A percentile compares a stretch with the other conserved stretches of the same genome.
These are phyloP conservation scores for Andrena chrysosceles DNA, from an alignment of 2,888 invertebrate genomes.

Conservation along the genomic window DNA sequence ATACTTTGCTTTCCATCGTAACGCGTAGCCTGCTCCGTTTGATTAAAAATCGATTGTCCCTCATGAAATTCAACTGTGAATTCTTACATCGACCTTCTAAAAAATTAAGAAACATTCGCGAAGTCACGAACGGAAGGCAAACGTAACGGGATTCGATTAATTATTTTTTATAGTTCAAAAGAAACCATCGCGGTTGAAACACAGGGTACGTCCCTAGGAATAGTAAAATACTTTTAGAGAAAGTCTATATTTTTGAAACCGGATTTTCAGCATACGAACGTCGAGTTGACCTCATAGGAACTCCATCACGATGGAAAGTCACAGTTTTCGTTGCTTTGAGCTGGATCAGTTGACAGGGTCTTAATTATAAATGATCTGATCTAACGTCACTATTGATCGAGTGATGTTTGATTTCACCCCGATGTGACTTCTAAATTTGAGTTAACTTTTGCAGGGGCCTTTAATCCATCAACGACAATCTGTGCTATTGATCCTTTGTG, in stretches of 20 bases:
- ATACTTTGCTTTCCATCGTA: constrained; percentile 3
- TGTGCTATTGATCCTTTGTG: constrained; percentile 78
- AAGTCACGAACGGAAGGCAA: neutral
- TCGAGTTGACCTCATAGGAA: neutral
- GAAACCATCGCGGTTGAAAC: neutral
- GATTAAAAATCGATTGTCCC: neutral
- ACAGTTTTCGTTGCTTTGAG: neutral
- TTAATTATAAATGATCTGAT: neutral
- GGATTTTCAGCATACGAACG: constrained; percentile 12
- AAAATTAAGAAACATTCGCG: neutral
- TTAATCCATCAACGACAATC: constrained; percentile 62
- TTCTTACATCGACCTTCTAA: neutral
- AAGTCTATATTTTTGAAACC: constrained; percentile 24
- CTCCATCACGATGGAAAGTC: constrained; percentile 23
- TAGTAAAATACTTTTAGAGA: constrained; percentile 22
- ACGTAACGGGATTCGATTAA: neutral
- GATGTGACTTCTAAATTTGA: constrained; percentile 1
- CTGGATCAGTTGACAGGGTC: constrained; percentile 23
- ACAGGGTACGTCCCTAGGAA: neutral
- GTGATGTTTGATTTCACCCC: neutral
- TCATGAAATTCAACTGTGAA: neutral
- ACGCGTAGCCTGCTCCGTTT: neutral
- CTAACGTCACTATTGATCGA: neutral
- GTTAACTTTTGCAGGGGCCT: neutral
- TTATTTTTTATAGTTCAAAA: neutral